Conservation (phyloP, 2,888 invertebrate species). For the Sphinx pinastri region DNA sequence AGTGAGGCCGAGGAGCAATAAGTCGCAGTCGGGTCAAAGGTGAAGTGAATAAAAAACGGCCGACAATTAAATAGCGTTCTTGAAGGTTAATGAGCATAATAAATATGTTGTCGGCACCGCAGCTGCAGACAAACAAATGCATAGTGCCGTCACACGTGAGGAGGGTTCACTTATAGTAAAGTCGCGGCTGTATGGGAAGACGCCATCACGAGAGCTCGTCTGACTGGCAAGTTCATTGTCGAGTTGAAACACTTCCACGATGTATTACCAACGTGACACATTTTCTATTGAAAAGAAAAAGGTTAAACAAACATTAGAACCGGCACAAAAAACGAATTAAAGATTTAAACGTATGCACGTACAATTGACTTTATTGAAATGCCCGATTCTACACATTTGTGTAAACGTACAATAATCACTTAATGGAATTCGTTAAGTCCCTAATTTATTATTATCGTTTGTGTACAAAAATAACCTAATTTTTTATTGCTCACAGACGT, state of each 20-base stretch:
- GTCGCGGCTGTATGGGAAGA: constrained; percentile 52
- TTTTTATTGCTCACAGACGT: constrained; percentile 59
- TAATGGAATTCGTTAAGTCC: constrained; percentile 56
- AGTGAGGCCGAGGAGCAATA: constrained; percentile 81
- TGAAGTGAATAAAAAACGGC: constrained; percentile 84
- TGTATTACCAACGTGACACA: constrained; percentile 63
- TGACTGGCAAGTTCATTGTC: constrained; percentile 77
- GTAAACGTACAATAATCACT: constrained; percentile 46
- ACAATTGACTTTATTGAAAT: constrained; percentile 49
- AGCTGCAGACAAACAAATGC: constrained; percentile 82
- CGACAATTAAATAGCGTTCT: constrained; percentile 84
- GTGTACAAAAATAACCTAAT: constrained; percentile 58
- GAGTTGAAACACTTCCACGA: constrained; percentile 57
- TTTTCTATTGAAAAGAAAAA: constrained; percentile 56
- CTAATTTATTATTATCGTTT: constrained; percentile 56
- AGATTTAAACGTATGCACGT: constrained; percentile 37
- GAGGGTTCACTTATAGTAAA: constrained; percentile 57
- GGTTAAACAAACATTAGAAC: constrained; percentile 58
- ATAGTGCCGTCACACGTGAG: constrained; percentile 76
- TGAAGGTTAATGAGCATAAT: constrained; percentile 84
- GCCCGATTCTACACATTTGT: constrained; percentile 42
- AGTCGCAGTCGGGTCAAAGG: constrained; percentile 82
- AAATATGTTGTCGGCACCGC: constrained; percentile 84
- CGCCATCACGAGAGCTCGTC: constrained; percentile 37
- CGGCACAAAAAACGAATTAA: constrained; percentile 47